Conservation (phyloP, 2,113 vertebrate genomes). For the Vimba vimba region DNA sequence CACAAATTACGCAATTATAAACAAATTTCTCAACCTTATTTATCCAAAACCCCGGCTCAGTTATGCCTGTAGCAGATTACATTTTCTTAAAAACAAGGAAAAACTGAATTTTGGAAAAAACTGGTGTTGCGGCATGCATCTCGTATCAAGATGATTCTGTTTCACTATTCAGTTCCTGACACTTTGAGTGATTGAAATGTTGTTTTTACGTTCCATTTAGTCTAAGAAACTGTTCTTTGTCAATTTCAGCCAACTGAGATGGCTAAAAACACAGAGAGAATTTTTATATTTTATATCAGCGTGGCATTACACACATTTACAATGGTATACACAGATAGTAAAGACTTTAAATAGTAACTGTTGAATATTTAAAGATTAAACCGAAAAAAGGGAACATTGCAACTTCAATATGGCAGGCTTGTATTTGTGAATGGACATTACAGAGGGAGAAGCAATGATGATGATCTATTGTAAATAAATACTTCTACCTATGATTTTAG, state of each 20-base stretch:
- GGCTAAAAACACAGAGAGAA: background rate
- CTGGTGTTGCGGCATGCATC: background rate
- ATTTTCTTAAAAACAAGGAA: background rate
- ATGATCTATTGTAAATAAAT: background rate
- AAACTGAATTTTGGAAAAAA: background rate
- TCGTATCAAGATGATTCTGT: background rate
- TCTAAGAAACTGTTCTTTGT: background rate
- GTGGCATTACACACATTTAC: background rate
- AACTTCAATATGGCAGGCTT: background rate
- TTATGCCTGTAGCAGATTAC: background rate
- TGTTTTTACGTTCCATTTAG: background rate
- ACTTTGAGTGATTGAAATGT: background rate
- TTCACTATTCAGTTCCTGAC: background rate
- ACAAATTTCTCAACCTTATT: constrained; percentile 14
- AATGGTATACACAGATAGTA: background rate
- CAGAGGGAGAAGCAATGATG: background rate
- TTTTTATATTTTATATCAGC: background rate
- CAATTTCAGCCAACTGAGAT: background rate
- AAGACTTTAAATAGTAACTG: background rate
- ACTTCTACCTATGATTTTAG: background rate
- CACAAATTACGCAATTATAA: background rate
- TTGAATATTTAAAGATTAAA: background rate
- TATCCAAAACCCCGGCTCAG: background rate
- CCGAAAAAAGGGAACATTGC: background rate
- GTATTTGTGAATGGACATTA: background rate